Conservation (phyloP, 1,140 invertebrate species). For the Trachymyrmex cornetzi region DNA sequence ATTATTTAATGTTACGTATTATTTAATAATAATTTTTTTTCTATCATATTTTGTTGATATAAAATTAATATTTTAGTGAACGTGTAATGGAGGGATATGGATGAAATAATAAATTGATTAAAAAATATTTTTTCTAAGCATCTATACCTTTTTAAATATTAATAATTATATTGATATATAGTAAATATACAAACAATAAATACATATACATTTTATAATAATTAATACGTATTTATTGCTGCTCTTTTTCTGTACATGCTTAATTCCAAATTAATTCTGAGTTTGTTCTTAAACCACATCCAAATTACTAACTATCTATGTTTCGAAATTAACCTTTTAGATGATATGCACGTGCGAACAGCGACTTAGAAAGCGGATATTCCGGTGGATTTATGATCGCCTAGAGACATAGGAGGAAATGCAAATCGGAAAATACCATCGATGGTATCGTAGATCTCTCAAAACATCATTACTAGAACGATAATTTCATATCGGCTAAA, state of each 20-base stretch:
- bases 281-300: constrained; percentile 12
- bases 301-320: constrained; percentile 26
- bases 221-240: not conserved
- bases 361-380: constrained; percentile 53
- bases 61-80: not conserved
- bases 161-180: not conserved
- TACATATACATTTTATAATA: not conserved
- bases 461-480: constrained; percentile 28
- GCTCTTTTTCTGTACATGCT: not conserved
- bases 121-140: not conserved
- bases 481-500: constrained; percentile 56
- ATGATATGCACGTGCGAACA: constrained; percentile 40
- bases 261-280: not conserved
- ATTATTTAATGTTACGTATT: not conserved
- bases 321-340: constrained; percentile 66
- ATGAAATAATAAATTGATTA: not conserved
- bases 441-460: not conserved
- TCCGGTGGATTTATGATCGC: constrained; percentile 79
- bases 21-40: not conserved
- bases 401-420: constrained; percentile 66
- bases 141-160: constrained; percentile 1
- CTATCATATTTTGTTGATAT: not conserved
- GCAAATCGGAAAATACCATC: constrained; percentile 72
- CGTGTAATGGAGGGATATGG: not conserved
- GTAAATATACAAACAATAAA: too few species aligned